Percentiles rank a stretch among this genome's conserved stretches.
Evolutionary conservation across 1,140 invertebrate genomes (phyloP).

Genomic region (Macrotrachela quadricornifera): DNA sequence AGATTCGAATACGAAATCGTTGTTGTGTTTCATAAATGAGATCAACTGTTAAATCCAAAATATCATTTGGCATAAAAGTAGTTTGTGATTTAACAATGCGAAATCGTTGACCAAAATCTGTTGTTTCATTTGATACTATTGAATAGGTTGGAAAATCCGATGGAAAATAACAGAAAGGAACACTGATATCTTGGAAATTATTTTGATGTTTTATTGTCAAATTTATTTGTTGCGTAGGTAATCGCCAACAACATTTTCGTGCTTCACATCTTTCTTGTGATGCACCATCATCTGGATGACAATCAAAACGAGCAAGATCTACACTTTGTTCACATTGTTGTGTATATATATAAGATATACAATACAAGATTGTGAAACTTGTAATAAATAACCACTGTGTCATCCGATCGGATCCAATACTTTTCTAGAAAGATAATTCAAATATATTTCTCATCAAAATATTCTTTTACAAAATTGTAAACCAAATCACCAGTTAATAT

Average conservation of each 20-base stretch:
- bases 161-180: slow-evolving; percentile 9
- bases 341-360: no score
- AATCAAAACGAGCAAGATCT: slow-evolving; percentile 12
- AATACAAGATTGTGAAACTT: no score
- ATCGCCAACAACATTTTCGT: slow-evolving; percentile 9
- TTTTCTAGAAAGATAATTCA: no score
- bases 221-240: not conserved
- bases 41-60: not conserved
- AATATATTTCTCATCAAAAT: no score
- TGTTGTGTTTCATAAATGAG: not conserved
- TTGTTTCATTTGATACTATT: not conserved
- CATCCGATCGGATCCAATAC: no score
- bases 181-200: not conserved
- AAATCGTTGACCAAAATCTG: not conserved
- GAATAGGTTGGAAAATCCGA: not conserved
- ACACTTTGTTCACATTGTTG: not conserved
- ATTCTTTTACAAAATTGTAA: no score
- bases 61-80: not conserved
- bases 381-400: no score
- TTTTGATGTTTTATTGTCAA: not conserved
- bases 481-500: no score
- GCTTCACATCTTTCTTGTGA: not conserved
- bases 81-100: not conserved
- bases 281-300: slow-evolving; percentile 13
- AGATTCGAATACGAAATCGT: slow-evolving; percentile 12